Percentiles rank a stretch among this genome's conserved stretches.
These are phyloP conservation scores for Brachionus angularis DNA, from an alignment of 1,140 invertebrate genomes.

Conservation along the genomic window DNA sequence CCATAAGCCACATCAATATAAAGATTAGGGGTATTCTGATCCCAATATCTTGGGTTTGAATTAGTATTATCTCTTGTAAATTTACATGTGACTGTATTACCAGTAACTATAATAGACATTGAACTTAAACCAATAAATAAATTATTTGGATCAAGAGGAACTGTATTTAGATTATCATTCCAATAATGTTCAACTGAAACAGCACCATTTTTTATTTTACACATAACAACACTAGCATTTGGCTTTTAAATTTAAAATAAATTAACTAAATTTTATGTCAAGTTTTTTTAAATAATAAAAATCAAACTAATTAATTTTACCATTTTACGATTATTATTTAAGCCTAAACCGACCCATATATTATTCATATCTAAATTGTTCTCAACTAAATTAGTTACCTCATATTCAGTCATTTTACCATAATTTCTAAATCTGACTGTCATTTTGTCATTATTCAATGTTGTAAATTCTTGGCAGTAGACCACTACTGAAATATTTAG, in stretches of 20 bases:
- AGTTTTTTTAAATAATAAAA: too few species aligned
- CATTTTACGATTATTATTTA: not conserved
- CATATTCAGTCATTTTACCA: not conserved
- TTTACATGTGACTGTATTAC: not conserved
- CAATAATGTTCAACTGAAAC: slow-evolving; percentile 3
- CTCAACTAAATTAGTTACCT: not conserved
- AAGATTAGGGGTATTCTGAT: not conserved
- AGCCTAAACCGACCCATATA: not conserved
- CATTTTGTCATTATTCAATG: slow-evolving; percentile 2
- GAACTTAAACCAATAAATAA: not conserved
- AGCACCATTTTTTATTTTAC: not conserved
- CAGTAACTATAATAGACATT: not conserved
- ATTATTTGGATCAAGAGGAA: not conserved
- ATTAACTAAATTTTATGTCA: too few species aligned
- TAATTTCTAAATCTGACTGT: not conserved
- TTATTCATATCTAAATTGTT: not conserved
- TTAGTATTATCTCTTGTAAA: slow-evolving; percentile 1
- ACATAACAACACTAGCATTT: not conserved
- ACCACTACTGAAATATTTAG: too few species aligned
- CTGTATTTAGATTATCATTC: not conserved
- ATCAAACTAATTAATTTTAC: not conserved
- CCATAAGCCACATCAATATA: not conserved
- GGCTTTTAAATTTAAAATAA: not conserved
- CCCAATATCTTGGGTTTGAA: not conserved
- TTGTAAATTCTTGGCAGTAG: not conserved